Conservation (phyloP, 2,888 invertebrate genomes). For the Exocentrus adspersus region DNA sequence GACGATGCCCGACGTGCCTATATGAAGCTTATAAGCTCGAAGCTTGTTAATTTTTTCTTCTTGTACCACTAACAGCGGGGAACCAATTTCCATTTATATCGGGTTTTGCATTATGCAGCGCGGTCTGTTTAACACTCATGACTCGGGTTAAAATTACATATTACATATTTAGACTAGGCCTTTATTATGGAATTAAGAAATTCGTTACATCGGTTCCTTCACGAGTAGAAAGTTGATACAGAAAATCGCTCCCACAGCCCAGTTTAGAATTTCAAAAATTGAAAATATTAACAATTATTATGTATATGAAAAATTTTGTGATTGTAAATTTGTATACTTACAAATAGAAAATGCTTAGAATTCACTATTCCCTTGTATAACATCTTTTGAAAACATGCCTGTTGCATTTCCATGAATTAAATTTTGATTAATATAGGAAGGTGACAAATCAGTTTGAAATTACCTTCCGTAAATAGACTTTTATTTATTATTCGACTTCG, state of each 20-base stretch:
- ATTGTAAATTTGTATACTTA: no score
- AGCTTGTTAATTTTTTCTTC: slow-evolving; percentile 3
- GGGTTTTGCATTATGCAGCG: slow-evolving; percentile 19
- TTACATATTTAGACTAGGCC: slow-evolving; percentile 11
- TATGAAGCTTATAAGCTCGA: slow-evolving; percentile 3
- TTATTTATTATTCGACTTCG: not conserved
- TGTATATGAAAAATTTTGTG: no score
- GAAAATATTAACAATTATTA: no score
- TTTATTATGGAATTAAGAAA: slow-evolving; percentile 3
- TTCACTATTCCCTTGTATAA: no score
- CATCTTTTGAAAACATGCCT: no score
- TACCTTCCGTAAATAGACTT: no score
- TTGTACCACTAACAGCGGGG: slow-evolving; percentile 23
- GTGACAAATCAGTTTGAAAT: no score
- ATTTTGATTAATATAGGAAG: no score
- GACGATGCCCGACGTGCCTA: not conserved
- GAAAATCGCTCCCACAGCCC: no score
- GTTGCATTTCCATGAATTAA: no score
- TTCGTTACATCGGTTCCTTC: not conserved
- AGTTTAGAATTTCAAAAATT: no score
- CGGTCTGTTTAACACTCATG: slow-evolving; percentile 14
- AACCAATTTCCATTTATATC: slow-evolving; percentile 33
- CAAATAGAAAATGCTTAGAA: no score
- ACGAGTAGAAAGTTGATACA: not conserved
- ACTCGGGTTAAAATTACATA: slow-evolving; percentile 18